These are phyloP conservation scores for Aleiodes leptofemur DNA, from an alignment of 2,888 invertebrate species.

Conservation along the genomic window DNA sequence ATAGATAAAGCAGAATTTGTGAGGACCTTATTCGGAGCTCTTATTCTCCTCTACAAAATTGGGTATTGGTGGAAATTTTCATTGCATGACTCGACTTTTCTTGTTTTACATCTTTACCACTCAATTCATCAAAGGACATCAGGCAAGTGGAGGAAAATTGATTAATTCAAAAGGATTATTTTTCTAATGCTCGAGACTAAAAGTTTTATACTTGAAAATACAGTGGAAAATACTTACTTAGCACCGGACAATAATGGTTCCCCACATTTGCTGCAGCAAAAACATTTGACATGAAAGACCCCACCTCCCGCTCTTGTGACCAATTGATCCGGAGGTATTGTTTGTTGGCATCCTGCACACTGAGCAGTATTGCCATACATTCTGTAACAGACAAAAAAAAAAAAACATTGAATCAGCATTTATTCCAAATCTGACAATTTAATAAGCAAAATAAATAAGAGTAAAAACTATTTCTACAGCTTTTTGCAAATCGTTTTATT, in stretches of 20 bases:
- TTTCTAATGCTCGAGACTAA: background rate
- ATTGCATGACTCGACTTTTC: too few relatives aligned
- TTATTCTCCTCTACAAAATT: too few relatives aligned
- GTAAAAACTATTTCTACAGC: background rate
- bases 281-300: conserved; percentile 97
- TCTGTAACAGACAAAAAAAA: conserved; percentile 78
- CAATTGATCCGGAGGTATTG: conserved; percentile 94
- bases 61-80: too few relatives aligned
- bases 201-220: conserved; percentile 18
- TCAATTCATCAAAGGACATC: too few relatives aligned
- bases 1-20: too few relatives aligned
- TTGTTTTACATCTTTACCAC: too few relatives aligned
- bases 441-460: background rate
- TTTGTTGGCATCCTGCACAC: conserved; percentile 94
- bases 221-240: conserved; percentile 77
- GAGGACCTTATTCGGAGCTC: too few relatives aligned
- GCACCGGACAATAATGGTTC: conserved; percentile 93
- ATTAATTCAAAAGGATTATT: too few relatives aligned
- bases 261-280: conserved; percentile 95
- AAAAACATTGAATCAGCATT: background rate
- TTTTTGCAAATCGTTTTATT: background rate
- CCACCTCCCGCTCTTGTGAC: conserved; percentile 89
- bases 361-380: conserved; percentile 93
- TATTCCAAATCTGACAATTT: background rate
- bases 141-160: too few relatives aligned